These are phyloP conservation scores for Euzetes globulus DNA, from an alignment of 2,888 invertebrate species.

Conservation along the genomic window DNA sequence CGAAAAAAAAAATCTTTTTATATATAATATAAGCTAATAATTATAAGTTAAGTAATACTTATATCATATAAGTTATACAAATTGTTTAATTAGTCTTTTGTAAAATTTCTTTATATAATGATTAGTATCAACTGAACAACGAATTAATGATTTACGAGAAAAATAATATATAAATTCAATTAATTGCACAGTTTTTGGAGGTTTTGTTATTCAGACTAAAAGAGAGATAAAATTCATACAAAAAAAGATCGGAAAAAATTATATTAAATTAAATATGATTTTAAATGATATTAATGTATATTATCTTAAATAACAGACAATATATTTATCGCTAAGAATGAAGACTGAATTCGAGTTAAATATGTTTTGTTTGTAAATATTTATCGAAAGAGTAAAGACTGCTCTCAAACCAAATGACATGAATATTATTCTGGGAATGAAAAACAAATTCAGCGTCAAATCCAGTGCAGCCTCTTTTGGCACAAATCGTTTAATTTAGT, in stretches of 20 bases:
- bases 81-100: neutral
- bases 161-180: neutral
- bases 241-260: neutral
- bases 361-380: too few species aligned
- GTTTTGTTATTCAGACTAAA: conserved; percentile 8
- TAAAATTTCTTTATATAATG: neutral
- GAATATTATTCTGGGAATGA: neutral
- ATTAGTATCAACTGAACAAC: neutral
- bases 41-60: conserved; percentile 22
- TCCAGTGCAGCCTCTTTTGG: conserved; percentile 20
- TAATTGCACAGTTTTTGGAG: conserved; percentile 9
- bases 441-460: neutral
- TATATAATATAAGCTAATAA: conserved; percentile 9
- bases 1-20: neutral
- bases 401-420: neutral
- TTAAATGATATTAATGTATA: neutral
- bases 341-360: neutral
- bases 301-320: neutral
- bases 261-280: neutral
- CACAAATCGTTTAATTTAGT: neutral
- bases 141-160: neutral
- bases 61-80: conserved; percentile 2
- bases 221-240: neutral
- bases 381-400: neutral
- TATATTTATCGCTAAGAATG: neutral